phyloP scores from a whole-genome alignment of 2,113 vertebrate genomes.

The Cygnus buccinator region DNA sequence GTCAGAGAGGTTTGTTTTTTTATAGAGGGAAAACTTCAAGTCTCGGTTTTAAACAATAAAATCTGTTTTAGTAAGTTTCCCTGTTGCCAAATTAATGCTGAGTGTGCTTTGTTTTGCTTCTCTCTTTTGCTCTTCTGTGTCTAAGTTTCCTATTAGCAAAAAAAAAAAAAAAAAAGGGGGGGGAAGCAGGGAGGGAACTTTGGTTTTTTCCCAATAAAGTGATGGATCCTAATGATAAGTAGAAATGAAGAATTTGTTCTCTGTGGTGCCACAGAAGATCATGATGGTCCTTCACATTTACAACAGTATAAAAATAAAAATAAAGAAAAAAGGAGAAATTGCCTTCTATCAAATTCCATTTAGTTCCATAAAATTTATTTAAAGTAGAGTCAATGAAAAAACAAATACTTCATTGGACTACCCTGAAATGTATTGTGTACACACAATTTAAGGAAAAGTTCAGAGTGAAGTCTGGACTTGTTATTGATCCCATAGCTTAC shows the following conservation, averaged over 20 bases:
- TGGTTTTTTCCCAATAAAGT: background rate
- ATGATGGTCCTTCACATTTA: background rate
- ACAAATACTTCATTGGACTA: conserved; percentile 1
- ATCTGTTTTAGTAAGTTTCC: background rate
- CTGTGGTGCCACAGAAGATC: background rate
- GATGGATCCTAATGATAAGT: background rate
- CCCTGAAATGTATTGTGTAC: background rate
- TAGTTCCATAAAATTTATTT: background rate
- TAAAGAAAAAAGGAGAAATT: background rate
- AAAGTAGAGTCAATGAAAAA: background rate
- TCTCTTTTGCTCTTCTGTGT: conserved; percentile 37
- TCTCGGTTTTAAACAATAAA: conserved; percentile 58
- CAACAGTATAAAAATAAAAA: background rate
- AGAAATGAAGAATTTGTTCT: background rate
- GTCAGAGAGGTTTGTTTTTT: conserved; percentile 49
- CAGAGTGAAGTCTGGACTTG: background rate
- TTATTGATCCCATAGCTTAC: background rate
- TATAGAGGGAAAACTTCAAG: conserved; percentile 43
- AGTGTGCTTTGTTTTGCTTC: conserved; percentile 41
- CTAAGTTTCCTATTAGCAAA: conserved; percentile 10
- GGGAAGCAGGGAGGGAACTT: background rate
- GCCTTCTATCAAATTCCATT: background rate
- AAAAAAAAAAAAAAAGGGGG: background rate
- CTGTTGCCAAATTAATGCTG: conserved; percentile 53
- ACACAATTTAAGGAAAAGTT: background rate